Evolutionary conservation across 2,888 invertebrate species (phyloP), one percentile per base, ranked within the genome.

Genomic region (Dolomedes plantarius): DNA sequence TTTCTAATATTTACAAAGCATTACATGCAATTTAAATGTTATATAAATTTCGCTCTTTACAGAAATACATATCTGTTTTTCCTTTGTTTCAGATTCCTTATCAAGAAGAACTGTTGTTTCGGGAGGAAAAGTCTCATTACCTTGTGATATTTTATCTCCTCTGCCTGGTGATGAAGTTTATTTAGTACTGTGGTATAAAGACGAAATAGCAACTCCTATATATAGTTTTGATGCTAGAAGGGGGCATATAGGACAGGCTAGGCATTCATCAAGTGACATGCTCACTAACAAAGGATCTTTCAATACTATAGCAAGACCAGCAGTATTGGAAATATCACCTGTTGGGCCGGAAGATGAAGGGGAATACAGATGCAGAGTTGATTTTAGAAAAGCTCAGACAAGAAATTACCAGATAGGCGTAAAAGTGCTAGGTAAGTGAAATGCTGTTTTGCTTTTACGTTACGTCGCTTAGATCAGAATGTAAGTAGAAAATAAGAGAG

Each of bases 401-500:
- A 94, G 96, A 91, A 96, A 96, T 92, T 95, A 96, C 92, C 94
- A 95, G 91, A 96, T 96, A 93, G 97, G 96, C 92, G 94, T 97
- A 90, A 96, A 96, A 89, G 96, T 97, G 89, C 95, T 96, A 90
- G 96, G 97, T 97, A 91, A 95, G 88, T 81, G n/a, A n/a, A n/a
- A n/a, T n/a, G n/a, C n/a, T n/a, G n/a, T n/a, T n/a, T n/a, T n/a
- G n/a, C n/a, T n/a, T n/a, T n/a, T n/a, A n/a, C n/a, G n/a, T n/a
- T n/a, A n/a, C n/a, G n/a, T n/a, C n/a, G n/a, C n/a, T n/a, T n/a
- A n/a, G n/a, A n/a, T n/a, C n/a, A n/a, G n/a, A n/a, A n/a, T n/a
- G n/a, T n/a, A n/a, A n/a, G n/a, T n/a, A n/a, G n/a, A n/a, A n/a
- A n/a, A n/a, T n/a, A n/a, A n/a, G n/a, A n/a, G n/a, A n/a, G n/a